Evolutionary conservation across 2,113 vertebrate genomes (phyloP).

Genomic region (Corythaeola cristata): DNA sequence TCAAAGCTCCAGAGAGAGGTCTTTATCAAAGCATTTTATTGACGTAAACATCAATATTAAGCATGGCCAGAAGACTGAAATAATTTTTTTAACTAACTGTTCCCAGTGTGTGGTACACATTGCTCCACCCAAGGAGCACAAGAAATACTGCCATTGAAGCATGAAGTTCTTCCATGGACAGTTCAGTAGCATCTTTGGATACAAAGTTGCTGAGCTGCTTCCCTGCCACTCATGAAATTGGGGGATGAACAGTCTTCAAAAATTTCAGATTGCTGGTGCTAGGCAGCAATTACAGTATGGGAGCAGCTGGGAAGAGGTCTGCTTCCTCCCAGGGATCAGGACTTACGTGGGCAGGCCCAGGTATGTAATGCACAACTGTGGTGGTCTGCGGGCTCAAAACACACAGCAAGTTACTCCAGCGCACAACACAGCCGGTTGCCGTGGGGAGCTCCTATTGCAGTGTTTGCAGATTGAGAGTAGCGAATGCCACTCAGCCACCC

Average conservation of each 20-base stretch:
- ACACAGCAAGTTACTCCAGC: fast-evolving
- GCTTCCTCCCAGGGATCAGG: not conserved
- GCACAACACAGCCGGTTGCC: not conserved
- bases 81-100: not conserved
- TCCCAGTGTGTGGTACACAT: not conserved
- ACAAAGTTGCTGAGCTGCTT: not conserved
- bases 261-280: not conserved
- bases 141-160: not conserved
- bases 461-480: not conserved
- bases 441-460: not conserved
- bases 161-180: not conserved
- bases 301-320: not conserved
- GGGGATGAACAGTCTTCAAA: not conserved
- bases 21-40: not conserved
- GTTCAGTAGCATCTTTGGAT: not conserved
- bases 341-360: not conserved
- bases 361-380: not conserved
- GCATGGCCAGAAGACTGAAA: not conserved
- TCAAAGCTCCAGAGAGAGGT: not conserved
- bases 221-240: not conserved
- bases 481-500: not conserved
- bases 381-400: not conserved
- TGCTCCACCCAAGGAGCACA: not conserved
- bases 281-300: not conserved
- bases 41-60: not conserved